These are phyloP conservation scores for Acanthosepion esculentum DNA, from an alignment of 2,888 invertebrate genomes.

Conservation along the genomic window DNA sequence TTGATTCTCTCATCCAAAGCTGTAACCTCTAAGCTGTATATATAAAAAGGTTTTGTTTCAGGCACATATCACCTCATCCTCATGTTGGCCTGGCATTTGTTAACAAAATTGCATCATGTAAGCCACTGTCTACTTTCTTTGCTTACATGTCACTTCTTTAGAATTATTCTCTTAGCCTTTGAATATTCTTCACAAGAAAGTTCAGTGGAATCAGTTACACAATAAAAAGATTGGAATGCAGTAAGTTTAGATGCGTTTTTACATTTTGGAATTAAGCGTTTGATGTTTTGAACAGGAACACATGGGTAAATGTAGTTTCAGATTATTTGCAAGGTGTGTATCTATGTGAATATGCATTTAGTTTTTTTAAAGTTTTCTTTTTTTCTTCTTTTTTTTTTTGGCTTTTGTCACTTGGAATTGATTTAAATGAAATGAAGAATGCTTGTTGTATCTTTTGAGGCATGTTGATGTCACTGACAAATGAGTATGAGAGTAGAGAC, in stretches of 20 bases:
- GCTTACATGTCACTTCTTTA: background rate
- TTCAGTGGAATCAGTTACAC: background rate
- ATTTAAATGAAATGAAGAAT: conserved; percentile 1
- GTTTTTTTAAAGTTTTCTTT: background rate
- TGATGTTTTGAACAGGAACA: background rate
- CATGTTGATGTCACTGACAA: background rate
- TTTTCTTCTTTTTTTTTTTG: background rate
- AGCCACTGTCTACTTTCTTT: background rate
- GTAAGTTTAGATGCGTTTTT: background rate
- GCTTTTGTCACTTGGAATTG: background rate
- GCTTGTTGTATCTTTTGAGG: background rate
- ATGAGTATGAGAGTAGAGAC: background rate
- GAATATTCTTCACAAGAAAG: background rate
- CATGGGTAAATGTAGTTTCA: background rate
- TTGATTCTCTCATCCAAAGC: too few species aligned
- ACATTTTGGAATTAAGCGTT: background rate
- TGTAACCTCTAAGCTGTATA: background rate
- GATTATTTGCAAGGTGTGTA: background rate
- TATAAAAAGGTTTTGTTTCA: background rate
- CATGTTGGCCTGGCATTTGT: background rate
- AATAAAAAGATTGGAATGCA: conserved; percentile 1
- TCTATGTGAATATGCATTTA: background rate
- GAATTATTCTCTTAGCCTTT: background rate
- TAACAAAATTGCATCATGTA: background rate
- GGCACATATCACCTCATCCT: background rate